Evolutionary conservation across 1,140 invertebrate species (phyloP).

Genomic region (Druon quercuslanigerum): DNA sequence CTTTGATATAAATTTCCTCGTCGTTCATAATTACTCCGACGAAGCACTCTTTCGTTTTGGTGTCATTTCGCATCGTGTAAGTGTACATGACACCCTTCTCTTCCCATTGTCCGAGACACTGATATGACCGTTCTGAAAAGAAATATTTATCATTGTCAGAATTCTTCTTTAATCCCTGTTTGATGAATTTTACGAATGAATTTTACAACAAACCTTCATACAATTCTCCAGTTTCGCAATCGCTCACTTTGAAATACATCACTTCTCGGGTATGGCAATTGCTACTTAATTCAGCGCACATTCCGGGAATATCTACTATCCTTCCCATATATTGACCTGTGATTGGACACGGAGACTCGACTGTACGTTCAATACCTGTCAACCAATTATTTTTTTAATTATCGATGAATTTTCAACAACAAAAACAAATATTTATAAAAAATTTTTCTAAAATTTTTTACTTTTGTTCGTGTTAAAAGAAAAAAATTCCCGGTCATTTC

Average conservation of each 20-base stretch:
- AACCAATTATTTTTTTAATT: constrained; percentile 42
- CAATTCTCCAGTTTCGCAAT: constrained; percentile 79
- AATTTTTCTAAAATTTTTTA: too few species aligned
- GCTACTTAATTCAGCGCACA: constrained; percentile 84
- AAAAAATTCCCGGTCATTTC: too few species aligned
- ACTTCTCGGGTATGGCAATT: constrained; percentile 83
- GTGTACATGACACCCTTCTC: constrained; percentile 82
- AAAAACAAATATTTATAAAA: too few species aligned
- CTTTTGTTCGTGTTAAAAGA: too few species aligned
- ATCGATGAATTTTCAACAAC: not conserved
- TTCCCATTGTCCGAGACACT: constrained; percentile 84
- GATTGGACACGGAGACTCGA: constrained; percentile 81
- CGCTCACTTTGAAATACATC: constrained; percentile 84
- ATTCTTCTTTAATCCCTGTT: not conserved
- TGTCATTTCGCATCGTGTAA: constrained; percentile 82
- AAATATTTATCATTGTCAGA: constrained; percentile 24
- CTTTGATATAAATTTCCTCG: constrained; percentile 82
- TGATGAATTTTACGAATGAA: not conserved
- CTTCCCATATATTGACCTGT: constrained; percentile 82
- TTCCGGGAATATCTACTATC: constrained; percentile 80
- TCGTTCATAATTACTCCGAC: constrained; percentile 80
- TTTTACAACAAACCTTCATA: constrained; percentile 77
- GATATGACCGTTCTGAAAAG: constrained; percentile 81
- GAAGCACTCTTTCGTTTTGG: constrained; percentile 78
- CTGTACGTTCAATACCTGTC: constrained; percentile 74